A percentile compares a stretch with the other conserved stretches of the same genome.
phyloP scores from a whole-genome alignment of 2,888 invertebrate species.

The Catotricha subobsoleta region DNA sequence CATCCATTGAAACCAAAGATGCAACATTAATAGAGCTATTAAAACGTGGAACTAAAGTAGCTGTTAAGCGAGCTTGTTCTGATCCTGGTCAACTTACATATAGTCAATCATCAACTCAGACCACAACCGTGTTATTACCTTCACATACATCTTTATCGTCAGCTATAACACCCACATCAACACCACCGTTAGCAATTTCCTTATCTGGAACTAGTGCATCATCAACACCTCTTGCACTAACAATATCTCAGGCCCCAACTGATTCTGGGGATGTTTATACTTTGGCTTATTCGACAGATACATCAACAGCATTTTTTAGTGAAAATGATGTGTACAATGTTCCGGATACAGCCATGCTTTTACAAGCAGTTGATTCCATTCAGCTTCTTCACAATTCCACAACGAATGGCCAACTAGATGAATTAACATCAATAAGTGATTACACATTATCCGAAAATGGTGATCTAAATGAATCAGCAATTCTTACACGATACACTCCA shows the following conservation, averaged over 20 bases:
- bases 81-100: slow-evolving; percentile 25
- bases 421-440: slow-evolving; percentile 41
- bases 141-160: slow-evolving; percentile 1
- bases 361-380: slow-evolving; percentile 45
- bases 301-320: slow-evolving; percentile 39
- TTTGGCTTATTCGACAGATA: slow-evolving; percentile 37
- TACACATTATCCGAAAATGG: slow-evolving; percentile 34
- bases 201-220: slow-evolving; percentile 15
- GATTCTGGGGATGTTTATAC: slow-evolving; percentile 40
- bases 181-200: slow-evolving; percentile 18
- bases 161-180: slow-evolving; percentile 37
- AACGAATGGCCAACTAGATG: slow-evolving; percentile 43
- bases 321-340: slow-evolving; percentile 64
- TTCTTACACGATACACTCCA: slow-evolving; percentile 10
- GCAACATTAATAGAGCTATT: slow-evolving; percentile 62
- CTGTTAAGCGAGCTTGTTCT: slow-evolving; percentile 55
- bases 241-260: slow-evolving; percentile 22
- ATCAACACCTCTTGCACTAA: slow-evolving; percentile 24
- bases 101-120: background rate
- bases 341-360: slow-evolving; percentile 44
- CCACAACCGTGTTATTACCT: slow-evolving; percentile 23
- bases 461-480: slow-evolving; percentile 7
- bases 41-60: slow-evolving; percentile 49
- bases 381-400: slow-evolving; percentile 44
- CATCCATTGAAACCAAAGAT: slow-evolving; percentile 36